Percentiles rank a stretch among this genome's conserved stretches.
phyloP scores from a whole-genome alignment of 2,113 vertebrate genomes.

The Shinisaurus crocodilurus region DNA sequence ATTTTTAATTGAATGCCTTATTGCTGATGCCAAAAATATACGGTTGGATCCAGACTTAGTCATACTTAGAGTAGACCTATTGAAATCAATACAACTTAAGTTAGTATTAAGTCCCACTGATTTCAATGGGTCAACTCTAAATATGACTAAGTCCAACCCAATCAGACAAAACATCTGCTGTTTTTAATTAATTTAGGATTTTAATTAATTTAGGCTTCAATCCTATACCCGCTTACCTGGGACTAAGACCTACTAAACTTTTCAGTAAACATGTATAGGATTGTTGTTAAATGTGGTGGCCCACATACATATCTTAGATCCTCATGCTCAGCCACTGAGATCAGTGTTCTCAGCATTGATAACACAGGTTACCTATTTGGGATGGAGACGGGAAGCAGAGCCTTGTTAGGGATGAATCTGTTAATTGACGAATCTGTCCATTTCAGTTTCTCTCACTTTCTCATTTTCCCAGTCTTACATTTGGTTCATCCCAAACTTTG shows the following conservation, averaged over 20 bases:
- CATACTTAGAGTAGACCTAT: not conserved
- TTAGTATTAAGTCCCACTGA: not conserved
- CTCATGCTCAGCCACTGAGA: not conserved
- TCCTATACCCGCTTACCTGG: too few relatives aligned
- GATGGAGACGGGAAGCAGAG: not conserved
- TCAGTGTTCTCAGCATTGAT: not conserved
- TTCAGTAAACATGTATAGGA: not conserved
- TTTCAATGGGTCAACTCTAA: not conserved
- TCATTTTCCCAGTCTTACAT: too few relatives aligned
- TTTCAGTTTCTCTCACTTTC: too few relatives aligned
- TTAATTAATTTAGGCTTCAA: not conserved
- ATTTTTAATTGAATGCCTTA: conserved; percentile 1
- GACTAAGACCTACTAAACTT: not conserved
- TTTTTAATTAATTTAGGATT: not conserved
- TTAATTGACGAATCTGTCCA: too few relatives aligned
- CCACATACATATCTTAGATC: not conserved
- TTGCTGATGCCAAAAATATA: not conserved
- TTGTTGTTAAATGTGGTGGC: not conserved
- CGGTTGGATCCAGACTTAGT: not conserved
- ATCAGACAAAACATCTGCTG: not conserved
- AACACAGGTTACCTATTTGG: not conserved
- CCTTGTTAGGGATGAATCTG: too few relatives aligned
- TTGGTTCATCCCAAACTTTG: too few relatives aligned
- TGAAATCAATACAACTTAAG: not conserved
- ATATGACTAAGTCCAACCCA: not conserved